phyloP scores from a whole-genome alignment of 2,797 vertebrate species.

The Characodon lateralis region DNA sequence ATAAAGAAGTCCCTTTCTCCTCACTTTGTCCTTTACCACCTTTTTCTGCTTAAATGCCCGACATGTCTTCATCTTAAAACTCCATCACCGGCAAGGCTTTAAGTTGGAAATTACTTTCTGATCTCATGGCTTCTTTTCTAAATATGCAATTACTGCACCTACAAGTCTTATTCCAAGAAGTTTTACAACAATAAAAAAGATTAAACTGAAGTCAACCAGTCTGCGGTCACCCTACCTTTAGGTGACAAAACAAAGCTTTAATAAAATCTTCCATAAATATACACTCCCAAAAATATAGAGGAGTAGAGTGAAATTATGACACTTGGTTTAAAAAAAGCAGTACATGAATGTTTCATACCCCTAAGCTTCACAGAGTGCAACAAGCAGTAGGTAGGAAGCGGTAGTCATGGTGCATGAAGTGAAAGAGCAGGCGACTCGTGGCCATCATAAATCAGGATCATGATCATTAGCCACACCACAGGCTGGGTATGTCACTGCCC shows the following conservation, averaged over 20 bases:
- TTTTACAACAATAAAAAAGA: not conserved
- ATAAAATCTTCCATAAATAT: not conserved
- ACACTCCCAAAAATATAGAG: not conserved
- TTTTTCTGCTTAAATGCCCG: slow-evolving; percentile 49
- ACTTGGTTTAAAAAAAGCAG: slow-evolving; percentile 44
- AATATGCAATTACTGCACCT: slow-evolving; percentile 20
- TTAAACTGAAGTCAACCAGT: not conserved
- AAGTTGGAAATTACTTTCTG: slow-evolving; percentile 68
- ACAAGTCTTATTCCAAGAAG: slow-evolving; percentile 19
- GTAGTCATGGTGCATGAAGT: slow-evolving; percentile 24
- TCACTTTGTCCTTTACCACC: slow-evolving; percentile 47
- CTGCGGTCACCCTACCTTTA: not conserved
- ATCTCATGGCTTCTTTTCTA: slow-evolving; percentile 39
- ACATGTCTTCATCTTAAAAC: slow-evolving; percentile 63
- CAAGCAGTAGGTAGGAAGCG: slow-evolving; percentile 38
- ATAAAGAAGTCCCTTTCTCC: slow-evolving; percentile 50
- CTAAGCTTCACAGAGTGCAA: slow-evolving; percentile 34
- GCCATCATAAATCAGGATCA: slow-evolving; percentile 62
- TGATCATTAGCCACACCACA: slow-evolving; percentile 57
- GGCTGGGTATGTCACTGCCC: not conserved
- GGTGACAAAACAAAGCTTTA: not conserved
- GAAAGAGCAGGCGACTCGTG: slow-evolving; percentile 18
- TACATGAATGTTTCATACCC: slow-evolving; percentile 45
- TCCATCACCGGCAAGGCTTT: slow-evolving; percentile 62
- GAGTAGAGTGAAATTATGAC: slow-evolving; percentile 35